These are phyloP conservation scores for Sinella curviseta DNA, from an alignment of 1,140 invertebrate genomes.

Conservation along the genomic window DNA sequence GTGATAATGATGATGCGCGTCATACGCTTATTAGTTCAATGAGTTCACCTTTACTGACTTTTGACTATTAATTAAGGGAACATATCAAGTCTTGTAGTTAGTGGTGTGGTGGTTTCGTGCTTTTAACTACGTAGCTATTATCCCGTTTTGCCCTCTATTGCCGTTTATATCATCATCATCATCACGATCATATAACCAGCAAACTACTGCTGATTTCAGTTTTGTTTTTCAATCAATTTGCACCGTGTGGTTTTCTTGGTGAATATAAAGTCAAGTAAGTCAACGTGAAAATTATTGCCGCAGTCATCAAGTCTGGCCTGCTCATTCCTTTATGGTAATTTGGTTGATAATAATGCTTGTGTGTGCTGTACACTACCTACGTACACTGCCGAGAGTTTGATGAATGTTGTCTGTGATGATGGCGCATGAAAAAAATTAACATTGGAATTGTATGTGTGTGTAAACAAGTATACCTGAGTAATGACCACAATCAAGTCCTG, in stretches of 20 bases:
- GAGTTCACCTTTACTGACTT: background rate
- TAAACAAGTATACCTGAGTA: background rate
- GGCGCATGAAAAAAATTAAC: background rate
- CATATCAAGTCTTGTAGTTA: background rate
- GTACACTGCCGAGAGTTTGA: background rate
- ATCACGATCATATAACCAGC: no score
- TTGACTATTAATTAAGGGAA: background rate
- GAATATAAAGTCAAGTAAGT: slow-evolving; percentile 3
- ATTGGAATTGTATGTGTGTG: background rate
- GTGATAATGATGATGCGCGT: background rate
- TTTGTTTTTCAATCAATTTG: slow-evolving; percentile 4
- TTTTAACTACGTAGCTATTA: no score
- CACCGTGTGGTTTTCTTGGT: no score
- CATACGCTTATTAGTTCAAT: background rate
- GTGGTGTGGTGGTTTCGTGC: background rate
- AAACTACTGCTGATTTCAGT: no score
- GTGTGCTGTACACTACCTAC: background rate
- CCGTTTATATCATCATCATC: no score
- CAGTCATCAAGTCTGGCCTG: slow-evolving; percentile 15
- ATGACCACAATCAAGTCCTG: background rate
- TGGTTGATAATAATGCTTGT: background rate
- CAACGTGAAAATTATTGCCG: slow-evolving; percentile 21
- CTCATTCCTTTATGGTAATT: background rate
- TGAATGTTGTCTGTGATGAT: background rate
- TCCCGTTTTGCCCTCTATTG: background rate